Evolutionary conservation across 2,113 vertebrate species (phyloP).

Genomic region (Rhodinocichla rosea): DNA sequence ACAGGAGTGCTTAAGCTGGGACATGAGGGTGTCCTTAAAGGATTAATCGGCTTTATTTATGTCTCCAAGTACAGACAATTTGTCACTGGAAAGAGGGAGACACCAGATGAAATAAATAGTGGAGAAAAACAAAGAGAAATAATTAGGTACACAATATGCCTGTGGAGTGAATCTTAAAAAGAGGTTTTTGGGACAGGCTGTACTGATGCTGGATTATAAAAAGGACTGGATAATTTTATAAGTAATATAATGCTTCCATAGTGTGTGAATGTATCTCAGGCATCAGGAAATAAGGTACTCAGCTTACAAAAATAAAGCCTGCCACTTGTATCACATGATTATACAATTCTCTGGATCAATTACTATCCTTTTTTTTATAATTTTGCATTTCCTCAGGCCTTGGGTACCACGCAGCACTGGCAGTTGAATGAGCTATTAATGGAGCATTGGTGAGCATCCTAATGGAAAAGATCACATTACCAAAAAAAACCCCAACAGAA

Average conservation of each 20-base stretch:
- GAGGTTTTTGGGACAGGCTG: slow-evolving; percentile 38
- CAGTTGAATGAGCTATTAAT: slow-evolving; percentile 3
- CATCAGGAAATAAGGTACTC: slow-evolving; percentile 41
- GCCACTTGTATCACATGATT: slow-evolving; percentile 17
- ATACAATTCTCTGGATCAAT: slow-evolving; percentile 26
- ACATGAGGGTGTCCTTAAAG: background rate
- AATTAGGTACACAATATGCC: slow-evolving; percentile 3
- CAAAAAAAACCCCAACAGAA: background rate
- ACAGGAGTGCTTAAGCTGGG: background rate
- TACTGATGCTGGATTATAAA: slow-evolving; percentile 36
- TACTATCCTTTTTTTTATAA: background rate
- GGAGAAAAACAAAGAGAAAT: slow-evolving; percentile 20
- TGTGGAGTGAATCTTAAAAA: slow-evolving; percentile 38
- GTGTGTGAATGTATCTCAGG: background rate
- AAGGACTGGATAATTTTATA: slow-evolving; percentile 42
- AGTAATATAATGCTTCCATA: slow-evolving; percentile 30
- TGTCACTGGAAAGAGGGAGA: background rate
- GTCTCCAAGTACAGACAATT: background rate
- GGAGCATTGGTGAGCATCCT: slow-evolving; percentile 9
- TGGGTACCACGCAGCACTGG: background rate
- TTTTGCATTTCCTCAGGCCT: slow-evolving; percentile 15
- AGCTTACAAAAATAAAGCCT: slow-evolving; percentile 49
- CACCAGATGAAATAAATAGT: background rate
- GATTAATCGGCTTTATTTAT: background rate
- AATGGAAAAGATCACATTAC: slow-evolving; percentile 54